These are phyloP conservation scores for Scolopax mira DNA, from an alignment of 2,113 vertebrate species.

Conservation along the genomic window DNA sequence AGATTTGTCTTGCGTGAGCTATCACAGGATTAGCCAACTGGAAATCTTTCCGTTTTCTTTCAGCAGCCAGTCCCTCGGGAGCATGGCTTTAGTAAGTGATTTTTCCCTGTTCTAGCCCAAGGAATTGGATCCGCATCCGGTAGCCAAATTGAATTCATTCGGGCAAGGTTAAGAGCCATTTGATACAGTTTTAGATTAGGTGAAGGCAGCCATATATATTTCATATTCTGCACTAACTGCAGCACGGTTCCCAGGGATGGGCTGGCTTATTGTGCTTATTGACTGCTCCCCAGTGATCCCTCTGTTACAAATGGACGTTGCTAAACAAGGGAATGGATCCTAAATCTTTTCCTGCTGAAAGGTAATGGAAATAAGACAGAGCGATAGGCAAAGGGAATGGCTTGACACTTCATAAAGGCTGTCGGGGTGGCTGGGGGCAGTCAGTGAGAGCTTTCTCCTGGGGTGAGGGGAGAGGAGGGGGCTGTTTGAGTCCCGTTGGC, in stretches of 20 bases:
- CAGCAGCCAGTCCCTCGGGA: conserved; percentile 44
- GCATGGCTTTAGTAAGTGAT: conserved; percentile 41
- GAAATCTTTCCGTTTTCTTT: conserved; percentile 55
- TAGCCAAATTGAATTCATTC: conserved; percentile 69
- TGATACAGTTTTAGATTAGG: conserved; percentile 65
- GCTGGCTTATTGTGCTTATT: background rate
- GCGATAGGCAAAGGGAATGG: background rate
- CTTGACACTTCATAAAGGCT: background rate
- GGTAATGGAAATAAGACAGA: conserved; percentile 6
- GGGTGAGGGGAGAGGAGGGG: background rate
- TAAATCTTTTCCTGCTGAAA: conserved; percentile 48
- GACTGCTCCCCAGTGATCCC: conserved; percentile 38
- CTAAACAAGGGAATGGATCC: conserved; percentile 32
- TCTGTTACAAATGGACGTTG: conserved; percentile 16
- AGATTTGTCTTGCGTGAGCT: conserved; percentile 62
- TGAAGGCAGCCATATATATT: conserved; percentile 52
- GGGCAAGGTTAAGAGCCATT: conserved; percentile 61
- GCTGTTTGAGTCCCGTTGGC: background rate
- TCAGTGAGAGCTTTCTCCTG: background rate
- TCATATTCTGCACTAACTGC: conserved; percentile 40
- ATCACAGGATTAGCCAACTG: conserved; percentile 42
- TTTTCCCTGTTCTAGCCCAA: conserved; percentile 66
- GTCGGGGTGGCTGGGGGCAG: background rate
- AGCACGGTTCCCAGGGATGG: background rate
- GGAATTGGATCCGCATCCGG: conserved; percentile 57